Conservation (phyloP, 2,113 vertebrate genomes). For the Camelus bactrianus region DNA sequence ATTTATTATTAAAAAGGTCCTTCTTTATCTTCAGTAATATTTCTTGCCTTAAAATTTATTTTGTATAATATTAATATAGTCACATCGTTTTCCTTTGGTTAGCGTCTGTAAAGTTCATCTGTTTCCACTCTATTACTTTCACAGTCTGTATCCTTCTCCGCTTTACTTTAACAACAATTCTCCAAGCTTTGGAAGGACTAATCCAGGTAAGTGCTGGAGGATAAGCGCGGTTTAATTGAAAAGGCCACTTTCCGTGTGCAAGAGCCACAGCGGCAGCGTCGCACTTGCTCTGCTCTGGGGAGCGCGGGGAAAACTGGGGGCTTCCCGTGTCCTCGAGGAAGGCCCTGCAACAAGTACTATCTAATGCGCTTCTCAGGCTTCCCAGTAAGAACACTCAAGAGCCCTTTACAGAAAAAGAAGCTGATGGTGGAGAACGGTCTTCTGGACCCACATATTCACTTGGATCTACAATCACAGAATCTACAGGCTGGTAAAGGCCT, state of each 20-base stretch:
- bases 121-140: not conserved
- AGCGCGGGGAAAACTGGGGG: not conserved
- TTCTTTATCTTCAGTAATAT: not conserved
- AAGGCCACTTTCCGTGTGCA: not conserved
- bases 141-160: not conserved
- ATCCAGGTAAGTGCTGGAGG: not conserved
- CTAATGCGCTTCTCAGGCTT: not conserved
- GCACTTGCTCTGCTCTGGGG: not conserved
- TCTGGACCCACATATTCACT: not conserved
- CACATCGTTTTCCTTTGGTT: not conserved
- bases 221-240: slow-evolving; percentile 4
- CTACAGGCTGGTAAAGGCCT: not conserved
- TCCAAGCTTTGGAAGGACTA: not conserved
- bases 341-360: not conserved
- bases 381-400: not conserved
- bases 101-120: not conserved
- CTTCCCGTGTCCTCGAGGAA: not conserved
- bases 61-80: not conserved
- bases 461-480: not conserved
- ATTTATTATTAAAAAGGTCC: not conserved
- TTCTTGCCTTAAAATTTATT: not conserved
- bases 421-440: not conserved
- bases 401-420: not conserved
- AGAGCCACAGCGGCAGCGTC: not conserved
- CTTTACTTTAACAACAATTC: slow-evolving; percentile 4